Conservation (phyloP, 2,113 vertebrate genomes). For the Ivindomyrus marchei region DNA sequence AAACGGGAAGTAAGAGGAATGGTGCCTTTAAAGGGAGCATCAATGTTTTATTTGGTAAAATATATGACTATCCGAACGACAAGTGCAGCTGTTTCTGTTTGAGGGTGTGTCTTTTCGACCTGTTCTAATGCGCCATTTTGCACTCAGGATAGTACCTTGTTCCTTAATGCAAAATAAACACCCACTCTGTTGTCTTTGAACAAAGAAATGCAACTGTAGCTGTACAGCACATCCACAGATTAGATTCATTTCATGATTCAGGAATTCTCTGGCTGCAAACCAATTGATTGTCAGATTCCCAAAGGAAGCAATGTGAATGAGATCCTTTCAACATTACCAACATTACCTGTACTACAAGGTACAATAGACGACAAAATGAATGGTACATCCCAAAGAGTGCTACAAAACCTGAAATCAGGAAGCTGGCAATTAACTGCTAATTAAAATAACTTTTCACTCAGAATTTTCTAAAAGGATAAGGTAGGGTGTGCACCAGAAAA, state of each 20-base stretch:
- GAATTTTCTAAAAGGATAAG: neutral
- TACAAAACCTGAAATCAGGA: neutral
- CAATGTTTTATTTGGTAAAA: slow-evolving; percentile 99
- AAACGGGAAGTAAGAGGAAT: slow-evolving; percentile 90
- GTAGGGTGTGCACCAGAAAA: neutral
- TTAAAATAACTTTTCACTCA: neutral
- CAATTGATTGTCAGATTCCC: neutral
- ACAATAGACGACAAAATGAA: neutral
- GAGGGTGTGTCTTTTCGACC: neutral
- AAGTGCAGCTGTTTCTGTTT: slow-evolving; percentile 55
- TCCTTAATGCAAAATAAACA: neutral
- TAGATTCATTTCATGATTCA: neutral
- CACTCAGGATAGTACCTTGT: neutral
- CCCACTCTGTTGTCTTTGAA: neutral
- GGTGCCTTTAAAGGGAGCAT: slow-evolving; percentile 88
- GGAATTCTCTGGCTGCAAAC: neutral
- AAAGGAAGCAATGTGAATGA: neutral
- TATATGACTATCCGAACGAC: slow-evolving; percentile 72
- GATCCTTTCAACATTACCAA: neutral
- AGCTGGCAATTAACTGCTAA: neutral
- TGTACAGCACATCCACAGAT: neutral
- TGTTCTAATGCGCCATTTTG: neutral
- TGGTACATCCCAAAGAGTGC: neutral
- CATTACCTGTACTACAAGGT: neutral
- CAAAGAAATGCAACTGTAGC: neutral